phyloP scores from a whole-genome alignment of 2,797 vertebrate genomes.

The Pangasius djambal region DNA sequence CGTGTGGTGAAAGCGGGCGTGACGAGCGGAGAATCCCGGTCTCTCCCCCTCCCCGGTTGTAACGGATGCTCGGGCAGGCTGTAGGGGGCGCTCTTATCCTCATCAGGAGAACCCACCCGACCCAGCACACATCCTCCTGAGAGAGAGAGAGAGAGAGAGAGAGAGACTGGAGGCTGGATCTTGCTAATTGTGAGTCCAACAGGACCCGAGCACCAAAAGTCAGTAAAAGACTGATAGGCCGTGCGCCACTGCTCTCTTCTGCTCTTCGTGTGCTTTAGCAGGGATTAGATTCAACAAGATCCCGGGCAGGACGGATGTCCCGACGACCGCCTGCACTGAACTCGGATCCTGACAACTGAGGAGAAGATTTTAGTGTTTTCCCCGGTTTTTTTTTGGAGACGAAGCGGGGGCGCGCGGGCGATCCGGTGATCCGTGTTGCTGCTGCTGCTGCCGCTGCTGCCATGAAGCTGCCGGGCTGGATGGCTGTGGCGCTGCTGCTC shows the following conservation, averaged over 20 bases:
- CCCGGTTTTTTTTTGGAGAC: conserved; percentile 47
- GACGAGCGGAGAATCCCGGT: conserved; percentile 24
- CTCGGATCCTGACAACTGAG: conserved; percentile 67
- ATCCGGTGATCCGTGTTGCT: conserved; percentile 66
- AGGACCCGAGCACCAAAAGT: conserved; percentile 59
- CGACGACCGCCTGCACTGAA: conserved; percentile 66
- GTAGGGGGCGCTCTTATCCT: conserved; percentile 78
- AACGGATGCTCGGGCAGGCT: conserved; percentile 57
- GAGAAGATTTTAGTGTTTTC: conserved; percentile 54
- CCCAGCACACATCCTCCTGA: conserved; percentile 56
- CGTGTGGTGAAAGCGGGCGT: neutral
- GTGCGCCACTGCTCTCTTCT: conserved; percentile 24
- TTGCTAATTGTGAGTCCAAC: conserved; percentile 71
- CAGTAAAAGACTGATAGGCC: conserved; percentile 53
- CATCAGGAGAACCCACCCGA: conserved; percentile 57
- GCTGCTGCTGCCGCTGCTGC: conserved; percentile 63
- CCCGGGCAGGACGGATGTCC: conserved; percentile 65
- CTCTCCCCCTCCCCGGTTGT: neutral
- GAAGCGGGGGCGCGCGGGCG: conserved; percentile 57
- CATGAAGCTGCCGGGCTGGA: conserved; percentile 78
- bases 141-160: conserved; percentile 68
- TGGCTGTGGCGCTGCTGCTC: conserved; percentile 73
- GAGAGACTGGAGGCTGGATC: conserved; percentile 57
- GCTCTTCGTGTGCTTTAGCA: conserved; percentile 42
- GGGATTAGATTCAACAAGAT: conserved; percentile 67